These are phyloP conservation scores for Geopemphigus sp. DNA, from an alignment of 1,140 invertebrate genomes.

Conservation along the genomic window DNA sequence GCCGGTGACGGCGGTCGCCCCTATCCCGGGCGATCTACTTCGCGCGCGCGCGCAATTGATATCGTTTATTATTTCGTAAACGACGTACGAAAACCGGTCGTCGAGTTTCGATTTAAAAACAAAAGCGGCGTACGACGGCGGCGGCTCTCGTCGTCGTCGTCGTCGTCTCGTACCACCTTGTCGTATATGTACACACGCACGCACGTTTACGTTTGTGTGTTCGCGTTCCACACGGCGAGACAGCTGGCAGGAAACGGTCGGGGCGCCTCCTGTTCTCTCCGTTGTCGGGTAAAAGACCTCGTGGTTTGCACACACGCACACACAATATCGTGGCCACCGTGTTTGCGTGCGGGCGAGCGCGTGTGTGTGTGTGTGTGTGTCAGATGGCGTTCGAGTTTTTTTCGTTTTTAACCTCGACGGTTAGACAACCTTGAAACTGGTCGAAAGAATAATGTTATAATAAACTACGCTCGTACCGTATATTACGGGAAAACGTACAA, in stretches of 20 bases:
- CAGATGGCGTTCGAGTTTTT: slow-evolving; percentile 44
- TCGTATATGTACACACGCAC: too few species aligned
- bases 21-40: too few species aligned
- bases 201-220: not conserved
- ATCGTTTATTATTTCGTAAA: not conserved
- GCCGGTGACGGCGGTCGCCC: too few species aligned
- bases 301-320: slow-evolving; percentile 22
- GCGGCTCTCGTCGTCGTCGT: not conserved
- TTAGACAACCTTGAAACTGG: slow-evolving; percentile 35
- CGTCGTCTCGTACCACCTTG: not conserved
- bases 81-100: slow-evolving; percentile 21
- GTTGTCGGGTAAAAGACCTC: slow-evolving; percentile 34
- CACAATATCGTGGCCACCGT: not conserved
- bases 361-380: slow-evolving; percentile 28
- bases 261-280: slow-evolving; percentile 37
- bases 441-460: not conserved
- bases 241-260: slow-evolving; percentile 46
- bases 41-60: too few species aligned
- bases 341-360: not conserved
- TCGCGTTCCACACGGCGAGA: slow-evolving; percentile 41
- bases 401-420: slow-evolving; percentile 38
- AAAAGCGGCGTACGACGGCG: slow-evolving; percentile 28
- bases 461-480: not conserved
- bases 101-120: slow-evolving; percentile 35
- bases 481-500: not conserved